Evolutionary conservation across 2,797 vertebrate species (phyloP).

Genomic region (Ara ararauna): DNA sequence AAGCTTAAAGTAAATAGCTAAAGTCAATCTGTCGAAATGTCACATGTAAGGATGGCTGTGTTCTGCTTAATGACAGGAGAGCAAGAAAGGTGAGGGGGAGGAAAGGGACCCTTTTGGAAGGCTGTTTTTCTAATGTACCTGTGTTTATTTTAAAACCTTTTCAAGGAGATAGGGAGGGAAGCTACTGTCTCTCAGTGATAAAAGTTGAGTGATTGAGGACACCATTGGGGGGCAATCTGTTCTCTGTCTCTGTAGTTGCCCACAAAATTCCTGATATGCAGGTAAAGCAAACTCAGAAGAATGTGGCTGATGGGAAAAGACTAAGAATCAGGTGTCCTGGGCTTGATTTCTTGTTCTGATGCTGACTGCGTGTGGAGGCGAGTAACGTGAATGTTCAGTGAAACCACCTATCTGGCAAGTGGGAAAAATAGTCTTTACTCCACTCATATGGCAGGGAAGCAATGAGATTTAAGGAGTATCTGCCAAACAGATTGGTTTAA

Average conservation of each 20-base stretch:
- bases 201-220: conserved; percentile 62
- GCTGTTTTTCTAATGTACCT: conserved; percentile 68
- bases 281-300: background rate
- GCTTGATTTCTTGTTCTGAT: background rate
- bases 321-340: background rate
- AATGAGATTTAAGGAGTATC: background rate
- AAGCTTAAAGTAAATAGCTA: conserved; percentile 51
- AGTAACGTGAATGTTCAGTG: background rate
- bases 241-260: conserved; percentile 46
- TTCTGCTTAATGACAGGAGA: conserved; percentile 52
- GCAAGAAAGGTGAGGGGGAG: conserved; percentile 33
- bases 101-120: conserved; percentile 10
- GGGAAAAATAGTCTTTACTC: background rate
- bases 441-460: background rate
- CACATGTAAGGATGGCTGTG: conserved; percentile 36
- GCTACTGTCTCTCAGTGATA: conserved; percentile 64
- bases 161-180: conserved; percentile 57
- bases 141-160: conserved; percentile 74
- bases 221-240: conserved; percentile 54
- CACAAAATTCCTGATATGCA: background rate
- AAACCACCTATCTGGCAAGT: background rate
- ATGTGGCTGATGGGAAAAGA: background rate
- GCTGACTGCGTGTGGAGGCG: background rate
- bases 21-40: conserved; percentile 49
- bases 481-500: background rate